Conservation (phyloP, 2,113 vertebrate genomes). For the Lophura nycthemera region DNA sequence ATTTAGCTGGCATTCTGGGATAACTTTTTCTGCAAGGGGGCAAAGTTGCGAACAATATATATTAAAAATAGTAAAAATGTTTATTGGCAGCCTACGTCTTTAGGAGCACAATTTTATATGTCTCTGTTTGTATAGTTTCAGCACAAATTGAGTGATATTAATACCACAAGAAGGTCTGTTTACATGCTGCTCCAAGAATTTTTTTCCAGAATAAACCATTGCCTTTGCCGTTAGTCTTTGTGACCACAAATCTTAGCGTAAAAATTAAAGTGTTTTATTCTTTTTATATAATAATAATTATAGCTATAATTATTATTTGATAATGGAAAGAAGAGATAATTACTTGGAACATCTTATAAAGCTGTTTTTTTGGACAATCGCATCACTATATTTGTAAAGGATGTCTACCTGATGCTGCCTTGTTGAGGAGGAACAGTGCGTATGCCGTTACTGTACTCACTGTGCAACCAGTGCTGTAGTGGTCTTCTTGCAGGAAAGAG, state of each 20-base stretch:
- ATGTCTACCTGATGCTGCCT: not conserved
- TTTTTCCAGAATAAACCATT: conserved; percentile 28
- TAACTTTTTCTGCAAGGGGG: not conserved
- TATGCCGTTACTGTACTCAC: fast-evolving
- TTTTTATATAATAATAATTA: not conserved
- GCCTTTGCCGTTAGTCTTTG: conserved; percentile 27
- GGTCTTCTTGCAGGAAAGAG: not conserved
- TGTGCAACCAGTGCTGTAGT: not conserved
- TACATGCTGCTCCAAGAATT: conserved; percentile 69
- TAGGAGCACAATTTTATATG: conserved; percentile 69
- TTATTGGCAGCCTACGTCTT: conserved; percentile 61
- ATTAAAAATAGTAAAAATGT: conserved; percentile 49
- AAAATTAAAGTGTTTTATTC: not conserved
- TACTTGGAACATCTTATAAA: not conserved
- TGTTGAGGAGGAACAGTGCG: not conserved
- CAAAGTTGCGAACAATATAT: not conserved
- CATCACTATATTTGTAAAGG: not conserved
- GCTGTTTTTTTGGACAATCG: not conserved
- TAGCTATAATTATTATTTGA: not conserved
- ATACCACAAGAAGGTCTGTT: conserved; percentile 69
- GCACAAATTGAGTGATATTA: conserved; percentile 68
- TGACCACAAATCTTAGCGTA: conserved; percentile 9
- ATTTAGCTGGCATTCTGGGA: not conserved
- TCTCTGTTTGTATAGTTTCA: conserved; percentile 69
- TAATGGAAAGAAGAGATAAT: not conserved